phyloP scores from a whole-genome alignment of 2,888 invertebrate genomes.

The Labia minor region DNA sequence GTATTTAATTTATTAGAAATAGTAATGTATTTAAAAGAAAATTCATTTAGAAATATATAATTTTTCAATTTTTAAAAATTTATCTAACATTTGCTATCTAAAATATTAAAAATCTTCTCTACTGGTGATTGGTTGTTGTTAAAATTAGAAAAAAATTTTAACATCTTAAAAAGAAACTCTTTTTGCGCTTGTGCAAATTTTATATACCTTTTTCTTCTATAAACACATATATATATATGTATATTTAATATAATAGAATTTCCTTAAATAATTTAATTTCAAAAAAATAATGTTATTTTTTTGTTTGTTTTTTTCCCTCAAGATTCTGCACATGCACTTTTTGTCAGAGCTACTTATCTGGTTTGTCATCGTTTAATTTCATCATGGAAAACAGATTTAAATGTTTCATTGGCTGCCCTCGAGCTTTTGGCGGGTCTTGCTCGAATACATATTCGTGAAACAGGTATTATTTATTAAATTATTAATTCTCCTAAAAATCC shows the following conservation, averaged over 20 bases:
- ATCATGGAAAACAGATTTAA: slow-evolving; percentile 91
- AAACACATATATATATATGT: no score
- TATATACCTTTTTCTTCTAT: no score
- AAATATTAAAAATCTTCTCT: no score
- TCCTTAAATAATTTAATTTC: no score
- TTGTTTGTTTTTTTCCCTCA: slow-evolving; percentile 30
- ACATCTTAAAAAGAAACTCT: no score
- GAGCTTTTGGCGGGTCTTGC: slow-evolving; percentile 86
- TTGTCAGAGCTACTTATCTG: slow-evolving; percentile 83
- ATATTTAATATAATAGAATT: no score
- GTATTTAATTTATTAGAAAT: neutral
- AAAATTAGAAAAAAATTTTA: no score
- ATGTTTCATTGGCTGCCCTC: slow-evolving; percentile 84
- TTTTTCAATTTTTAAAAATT: no score
- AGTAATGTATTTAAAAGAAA: neutral
- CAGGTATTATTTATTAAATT: slow-evolving; percentile 48
- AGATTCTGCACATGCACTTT: slow-evolving; percentile 80
- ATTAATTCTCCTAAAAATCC: neutral
- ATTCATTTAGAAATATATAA: neutral
- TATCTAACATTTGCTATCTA: no score
- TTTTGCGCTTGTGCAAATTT: no score
- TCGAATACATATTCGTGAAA: slow-evolving; percentile 75
- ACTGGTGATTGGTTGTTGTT: no score
- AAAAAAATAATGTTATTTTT: no score
- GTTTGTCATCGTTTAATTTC: slow-evolving; percentile 92